A percentile compares a stretch with the other conserved stretches of the same genome.
Conservation (phyloP, 2,797 vertebrate genomes). For the Hylomyscus alleni region DNA sequence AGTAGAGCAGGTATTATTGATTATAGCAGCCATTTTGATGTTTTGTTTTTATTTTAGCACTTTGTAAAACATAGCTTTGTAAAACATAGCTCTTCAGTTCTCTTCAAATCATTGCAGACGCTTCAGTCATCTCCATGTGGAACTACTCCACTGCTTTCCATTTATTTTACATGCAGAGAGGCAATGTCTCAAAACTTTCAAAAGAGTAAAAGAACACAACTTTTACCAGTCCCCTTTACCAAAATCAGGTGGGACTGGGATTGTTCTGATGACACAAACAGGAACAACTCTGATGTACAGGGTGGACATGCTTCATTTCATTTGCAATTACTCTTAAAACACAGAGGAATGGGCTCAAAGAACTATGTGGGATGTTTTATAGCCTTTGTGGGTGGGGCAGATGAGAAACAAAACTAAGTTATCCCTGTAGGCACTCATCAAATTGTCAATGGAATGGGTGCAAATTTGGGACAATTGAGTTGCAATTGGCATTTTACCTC, state of each 20-base stretch:
- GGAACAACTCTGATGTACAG: constrained; percentile 1
- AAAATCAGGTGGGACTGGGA: constrained; percentile 5
- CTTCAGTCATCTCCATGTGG: neutral
- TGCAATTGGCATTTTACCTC: neutral
- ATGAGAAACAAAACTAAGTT: neutral
- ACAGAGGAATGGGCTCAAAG: neutral
- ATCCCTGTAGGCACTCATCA: neutral
- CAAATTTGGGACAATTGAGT: neutral
- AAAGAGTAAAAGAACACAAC: neutral
- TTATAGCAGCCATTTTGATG: constrained; percentile 46
- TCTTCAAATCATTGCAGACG: neutral
- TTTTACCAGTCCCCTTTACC: neutral
- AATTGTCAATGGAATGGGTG: neutral
- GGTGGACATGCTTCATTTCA: neutral
- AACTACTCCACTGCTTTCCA: neutral
- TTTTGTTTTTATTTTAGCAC: neutral
- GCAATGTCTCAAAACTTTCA: neutral
- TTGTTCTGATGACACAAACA: neutral
- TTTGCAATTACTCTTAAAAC: neutral
- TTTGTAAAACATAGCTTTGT: constrained; percentile 22
- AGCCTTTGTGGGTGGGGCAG: neutral
- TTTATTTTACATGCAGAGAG: neutral
- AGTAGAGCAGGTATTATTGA: constrained; percentile 11
- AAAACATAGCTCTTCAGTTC: constrained; percentile 46
- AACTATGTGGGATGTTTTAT: neutral